phyloP scores from a whole-genome alignment of 2,888 invertebrate species.

The Napeogenes sylphis region DNA sequence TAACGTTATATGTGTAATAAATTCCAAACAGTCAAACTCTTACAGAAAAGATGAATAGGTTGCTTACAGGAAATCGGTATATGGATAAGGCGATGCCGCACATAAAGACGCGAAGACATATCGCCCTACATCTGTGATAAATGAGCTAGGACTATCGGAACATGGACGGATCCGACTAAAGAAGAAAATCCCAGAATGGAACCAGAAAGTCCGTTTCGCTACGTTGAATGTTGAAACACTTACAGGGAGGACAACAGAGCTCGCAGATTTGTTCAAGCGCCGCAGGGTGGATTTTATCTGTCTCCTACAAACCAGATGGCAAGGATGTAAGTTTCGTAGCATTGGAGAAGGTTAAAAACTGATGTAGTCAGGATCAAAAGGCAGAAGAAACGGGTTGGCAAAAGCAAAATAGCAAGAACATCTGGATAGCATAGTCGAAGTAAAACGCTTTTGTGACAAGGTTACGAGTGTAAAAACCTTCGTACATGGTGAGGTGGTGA shows the following conservation, averaged over 20 bases:
- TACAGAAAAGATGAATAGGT: background rate
- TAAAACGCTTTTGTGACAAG: constrained; percentile 17
- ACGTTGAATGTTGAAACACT: constrained; percentile 10
- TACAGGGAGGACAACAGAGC: constrained; percentile 17
- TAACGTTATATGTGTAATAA: too few species aligned
- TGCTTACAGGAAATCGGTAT: background rate
- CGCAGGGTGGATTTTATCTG: constrained; percentile 17
- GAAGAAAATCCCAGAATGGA: too few species aligned
- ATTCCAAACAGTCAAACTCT: background rate
- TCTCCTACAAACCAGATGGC: constrained; percentile 7
- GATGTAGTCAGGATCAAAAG: constrained; percentile 14
- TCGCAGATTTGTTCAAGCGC: constrained; percentile 12
- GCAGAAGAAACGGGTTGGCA: constrained; percentile 18
- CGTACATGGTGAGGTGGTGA: constrained; percentile 9
- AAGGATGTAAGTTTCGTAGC: constrained; percentile 14
- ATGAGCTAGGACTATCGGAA: too few species aligned
- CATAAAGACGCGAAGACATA: background rate
- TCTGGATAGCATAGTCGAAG: constrained; percentile 10
- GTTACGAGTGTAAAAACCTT: constrained; percentile 12
- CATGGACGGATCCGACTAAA: too few species aligned
- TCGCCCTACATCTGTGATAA: background rate
- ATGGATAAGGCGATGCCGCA: background rate
- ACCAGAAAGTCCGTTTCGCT: too few species aligned
- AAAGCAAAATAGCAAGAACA: constrained; percentile 11
- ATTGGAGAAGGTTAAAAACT: constrained; percentile 22